Percentiles rank a stretch among this genome's conserved stretches.
Evolutionary conservation across 2,113 vertebrate species (phyloP).

Genomic region (Aramus guarauna): DNA sequence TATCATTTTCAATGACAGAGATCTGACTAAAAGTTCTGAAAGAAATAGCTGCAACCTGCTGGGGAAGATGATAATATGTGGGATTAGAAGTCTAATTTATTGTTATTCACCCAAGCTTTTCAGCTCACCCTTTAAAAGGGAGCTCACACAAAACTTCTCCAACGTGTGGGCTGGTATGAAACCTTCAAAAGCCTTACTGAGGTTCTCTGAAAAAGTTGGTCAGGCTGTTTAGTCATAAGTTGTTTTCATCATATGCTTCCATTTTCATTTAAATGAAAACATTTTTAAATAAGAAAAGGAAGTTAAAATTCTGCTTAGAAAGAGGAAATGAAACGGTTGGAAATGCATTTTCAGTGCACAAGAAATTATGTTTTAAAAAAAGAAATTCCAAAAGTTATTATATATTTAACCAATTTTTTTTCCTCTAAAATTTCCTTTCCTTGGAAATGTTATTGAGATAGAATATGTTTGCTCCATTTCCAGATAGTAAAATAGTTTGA

Average conservation of each 20-base stretch:
- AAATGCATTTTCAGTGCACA: neutral
- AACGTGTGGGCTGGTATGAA: neutral
- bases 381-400: neutral
- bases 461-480: neutral
- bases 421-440: neutral
- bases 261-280: constrained; percentile 20
- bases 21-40: neutral
- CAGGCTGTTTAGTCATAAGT: neutral
- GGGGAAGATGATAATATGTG: neutral
- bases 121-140: neutral
- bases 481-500: neutral
- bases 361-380: neutral
- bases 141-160: neutral
- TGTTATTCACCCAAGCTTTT: neutral
- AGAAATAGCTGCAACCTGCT: neutral
- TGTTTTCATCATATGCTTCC: neutral
- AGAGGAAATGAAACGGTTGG: neutral
- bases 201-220: neutral
- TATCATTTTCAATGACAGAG: neutral
- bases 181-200: neutral
- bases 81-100: neutral
- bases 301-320: neutral
- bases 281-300: constrained; percentile 2
- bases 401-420: neutral
- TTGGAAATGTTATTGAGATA: neutral